Conservation (phyloP, 2,888 invertebrate species). For the Pyrrhia umbra region DNA sequence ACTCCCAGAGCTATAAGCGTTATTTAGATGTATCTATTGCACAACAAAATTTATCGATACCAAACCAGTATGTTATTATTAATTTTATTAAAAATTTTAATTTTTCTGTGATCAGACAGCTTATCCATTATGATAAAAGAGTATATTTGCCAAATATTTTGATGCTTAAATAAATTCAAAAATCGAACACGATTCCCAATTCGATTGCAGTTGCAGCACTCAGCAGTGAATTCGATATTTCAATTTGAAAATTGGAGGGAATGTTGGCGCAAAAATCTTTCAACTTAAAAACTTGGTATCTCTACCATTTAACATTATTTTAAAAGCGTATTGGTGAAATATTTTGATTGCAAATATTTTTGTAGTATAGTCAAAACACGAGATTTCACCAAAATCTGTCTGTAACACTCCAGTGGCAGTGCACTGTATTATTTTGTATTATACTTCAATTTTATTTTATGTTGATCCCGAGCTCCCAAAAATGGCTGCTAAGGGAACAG, state of each 20-base stretch:
- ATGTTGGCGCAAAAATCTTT: conserved; percentile 22
- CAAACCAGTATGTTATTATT: neutral
- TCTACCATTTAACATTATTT: neutral
- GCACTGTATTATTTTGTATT: conserved; percentile 70
- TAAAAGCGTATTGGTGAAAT: neutral
- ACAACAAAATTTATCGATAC: neutral
- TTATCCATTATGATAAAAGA: neutral
- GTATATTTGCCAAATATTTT: neutral
- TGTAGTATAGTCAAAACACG: neutral
- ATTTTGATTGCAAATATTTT: too few species aligned
- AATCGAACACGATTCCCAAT: conserved; percentile 30
- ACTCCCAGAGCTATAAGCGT: conserved; percentile 17
- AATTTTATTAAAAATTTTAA: neutral
- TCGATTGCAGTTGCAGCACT: conserved; percentile 32
- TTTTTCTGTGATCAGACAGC: neutral
- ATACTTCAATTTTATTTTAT: conserved; percentile 82
- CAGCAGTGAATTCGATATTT: conserved; percentile 42
- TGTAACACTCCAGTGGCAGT: conserved; percentile 59
- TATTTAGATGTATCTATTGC: conserved; percentile 27
- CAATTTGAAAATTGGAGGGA: conserved; percentile 36
- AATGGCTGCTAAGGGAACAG: conserved; percentile 79
- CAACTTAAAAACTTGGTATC: conserved; percentile 14
- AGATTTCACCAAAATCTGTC: conserved; percentile 44
- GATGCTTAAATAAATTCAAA: conserved; percentile 28
- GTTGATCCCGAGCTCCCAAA: conserved; percentile 77